These are phyloP conservation scores for Melanotaenia parkinsoni DNA, from an alignment of 2,797 vertebrate species.

Conservation along the genomic window DNA sequence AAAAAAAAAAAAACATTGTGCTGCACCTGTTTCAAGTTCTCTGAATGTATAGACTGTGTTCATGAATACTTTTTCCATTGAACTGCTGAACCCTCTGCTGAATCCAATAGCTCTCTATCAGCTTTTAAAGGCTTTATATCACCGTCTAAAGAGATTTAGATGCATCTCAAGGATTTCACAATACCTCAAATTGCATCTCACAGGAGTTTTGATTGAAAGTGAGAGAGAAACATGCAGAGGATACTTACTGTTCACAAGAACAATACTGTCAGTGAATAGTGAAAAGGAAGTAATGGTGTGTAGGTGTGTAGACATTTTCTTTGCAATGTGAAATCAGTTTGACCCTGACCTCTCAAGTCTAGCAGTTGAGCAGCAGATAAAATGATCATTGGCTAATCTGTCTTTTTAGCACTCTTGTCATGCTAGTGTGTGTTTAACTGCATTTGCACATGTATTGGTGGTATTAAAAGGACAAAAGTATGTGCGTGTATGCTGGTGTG, in stretches of 20 bases:
- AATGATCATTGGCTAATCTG: slow-evolving; percentile 41
- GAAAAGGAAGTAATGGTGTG: slow-evolving; percentile 38
- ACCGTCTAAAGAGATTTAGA: slow-evolving; percentile 68
- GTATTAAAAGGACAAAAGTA: neutral
- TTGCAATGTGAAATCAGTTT: slow-evolving; percentile 43
- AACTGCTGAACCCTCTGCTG: slow-evolving; percentile 66
- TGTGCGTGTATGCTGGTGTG: neutral
- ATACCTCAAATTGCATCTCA: slow-evolving; percentile 58
- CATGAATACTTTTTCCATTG: slow-evolving; percentile 47
- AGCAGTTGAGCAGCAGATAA: slow-evolving; percentile 38
- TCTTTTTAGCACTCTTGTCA: slow-evolving; percentile 13
- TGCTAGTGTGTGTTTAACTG: neutral
- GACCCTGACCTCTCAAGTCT: slow-evolving; percentile 55
- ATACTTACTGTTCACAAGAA: slow-evolving; percentile 49
- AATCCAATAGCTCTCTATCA: slow-evolving; percentile 65
- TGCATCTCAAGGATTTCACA: slow-evolving; percentile 62
- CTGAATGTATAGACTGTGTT: slow-evolving; percentile 49
- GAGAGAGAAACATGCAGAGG: slow-evolving; percentile 5
- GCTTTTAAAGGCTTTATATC: slow-evolving; percentile 69
- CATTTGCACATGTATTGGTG: neutral
- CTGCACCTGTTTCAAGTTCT: slow-evolving; percentile 41
- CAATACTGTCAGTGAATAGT: slow-evolving; percentile 32
- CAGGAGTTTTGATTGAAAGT: slow-evolving; percentile 42
- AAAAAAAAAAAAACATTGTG: slow-evolving; percentile 14
- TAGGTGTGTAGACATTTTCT: slow-evolving; percentile 33